Evolutionary conservation across 2,888 invertebrate genomes (phyloP), one percentile per base, ranked within the genome.

Genomic region (Latrodectus elegans): DNA sequence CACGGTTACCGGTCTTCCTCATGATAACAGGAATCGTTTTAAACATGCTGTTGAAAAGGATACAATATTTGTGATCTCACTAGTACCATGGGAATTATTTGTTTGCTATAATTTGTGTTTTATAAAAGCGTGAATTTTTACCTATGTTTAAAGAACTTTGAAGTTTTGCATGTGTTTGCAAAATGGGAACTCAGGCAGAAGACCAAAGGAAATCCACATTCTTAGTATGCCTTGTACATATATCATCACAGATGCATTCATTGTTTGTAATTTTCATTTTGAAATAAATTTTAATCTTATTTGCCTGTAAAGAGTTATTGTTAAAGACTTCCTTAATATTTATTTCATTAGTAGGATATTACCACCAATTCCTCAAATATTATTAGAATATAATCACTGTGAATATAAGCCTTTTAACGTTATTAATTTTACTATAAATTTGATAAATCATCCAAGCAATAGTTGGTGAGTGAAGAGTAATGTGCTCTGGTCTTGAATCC

Each of bases 181-280:
- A 49, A 49, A 74, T 38, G 67, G 8, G 55, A 73, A 75, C 82
- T 82, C 82, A 82, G 82, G 82, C 82, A 74, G 38, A 74, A 82
- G 82, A 82, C 82, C 82, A 82, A 82, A 75, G 75, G 74, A 68
- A 65, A 26, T 52, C 67, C 52, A n/a, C 22, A 68, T 76, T 53
- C 55, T 70, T 26, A 65, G 26, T 26, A 65, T 71, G 71, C 71
- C 55, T 38, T 81, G 81, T 81, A 81, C 52, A 78, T 78, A 80
- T 72, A 53, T 73, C 80, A 72, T 80, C 68, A 53, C 55, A 81
- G 11, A 68, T 81, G 81, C 73, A 81, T 81, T 65, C 73, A 64
- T 67, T 81, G 26, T 68, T 64, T 72, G n/a, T 71, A 53, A 60
- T 72, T 80, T 71, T 80, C 72, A 80, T 64, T 49, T 55, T 51